These are phyloP conservation scores for Stegana nigrithorax DNA, from an alignment of 2,888 invertebrate genomes.

Conservation along the genomic window DNA sequence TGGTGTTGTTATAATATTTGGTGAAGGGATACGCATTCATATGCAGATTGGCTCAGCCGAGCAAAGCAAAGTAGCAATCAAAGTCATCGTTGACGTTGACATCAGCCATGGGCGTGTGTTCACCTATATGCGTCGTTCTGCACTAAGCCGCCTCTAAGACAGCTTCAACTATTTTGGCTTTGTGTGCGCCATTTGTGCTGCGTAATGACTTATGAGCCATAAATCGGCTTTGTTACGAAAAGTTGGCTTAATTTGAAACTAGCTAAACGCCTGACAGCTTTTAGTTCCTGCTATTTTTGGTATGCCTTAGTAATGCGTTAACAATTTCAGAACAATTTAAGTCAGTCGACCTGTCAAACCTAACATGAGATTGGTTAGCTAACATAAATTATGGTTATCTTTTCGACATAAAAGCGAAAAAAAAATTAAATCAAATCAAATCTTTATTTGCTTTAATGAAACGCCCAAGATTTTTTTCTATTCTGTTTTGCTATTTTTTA, in stretches of 20 bases:
- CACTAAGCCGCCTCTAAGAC: background rate
- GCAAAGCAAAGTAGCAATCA: constrained; percentile 2
- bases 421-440: too few relatives aligned
- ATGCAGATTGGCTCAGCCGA: constrained; percentile 40
- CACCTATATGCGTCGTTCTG: background rate
- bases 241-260: too few relatives aligned
- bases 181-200: constrained; percentile 21
- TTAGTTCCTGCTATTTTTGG: too few relatives aligned
- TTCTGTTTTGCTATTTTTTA: constrained; percentile 46
- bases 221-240: constrained; percentile 44
- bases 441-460: too few relatives aligned
- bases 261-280: too few relatives aligned
- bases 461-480: too few relatives aligned
- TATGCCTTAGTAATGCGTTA: too few relatives aligned
- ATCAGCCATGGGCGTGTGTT: background rate
- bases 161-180: constrained; percentile 36
- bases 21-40: constrained; percentile 42
- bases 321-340: too few relatives aligned
- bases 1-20: background rate
- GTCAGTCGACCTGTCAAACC: too few relatives aligned
- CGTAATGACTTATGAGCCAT: constrained; percentile 43
- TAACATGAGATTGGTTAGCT: too few relatives aligned
- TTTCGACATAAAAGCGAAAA: too few relatives aligned
- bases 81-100: background rate
- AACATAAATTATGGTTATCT: too few relatives aligned